phyloP scores from a whole-genome alignment of 2,888 invertebrate species.

The Chloroclysta siterata region DNA sequence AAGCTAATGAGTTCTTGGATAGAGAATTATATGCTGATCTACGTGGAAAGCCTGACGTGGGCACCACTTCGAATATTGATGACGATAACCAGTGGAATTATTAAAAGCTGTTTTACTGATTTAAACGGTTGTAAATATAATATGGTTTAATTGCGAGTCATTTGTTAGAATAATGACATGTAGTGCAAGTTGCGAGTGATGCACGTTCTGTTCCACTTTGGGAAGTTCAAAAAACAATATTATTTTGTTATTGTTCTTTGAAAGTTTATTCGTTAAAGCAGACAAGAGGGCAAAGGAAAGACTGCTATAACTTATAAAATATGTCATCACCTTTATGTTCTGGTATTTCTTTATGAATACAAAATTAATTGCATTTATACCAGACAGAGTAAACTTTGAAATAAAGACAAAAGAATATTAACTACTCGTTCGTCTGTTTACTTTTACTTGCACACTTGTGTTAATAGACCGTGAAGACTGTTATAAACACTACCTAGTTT shows the following conservation, averaged over 20 bases:
- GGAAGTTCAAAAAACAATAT: no score
- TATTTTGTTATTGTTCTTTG: no score
- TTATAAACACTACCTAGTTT: not conserved
- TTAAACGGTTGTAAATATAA: not conserved
- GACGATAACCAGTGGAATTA: not conserved
- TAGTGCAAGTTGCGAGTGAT: no score
- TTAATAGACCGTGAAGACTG: constrained; percentile 20
- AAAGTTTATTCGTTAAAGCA: no score
- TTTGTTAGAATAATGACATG: not conserved
- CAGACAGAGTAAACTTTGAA: constrained; percentile 29
- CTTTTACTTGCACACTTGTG: constrained; percentile 25
- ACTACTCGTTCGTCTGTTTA: constrained; percentile 27
- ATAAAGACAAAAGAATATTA: constrained; percentile 21
- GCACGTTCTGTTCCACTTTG: no score
- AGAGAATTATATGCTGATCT: not conserved
- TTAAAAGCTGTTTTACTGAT: not conserved
- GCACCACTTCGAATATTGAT: not conserved
- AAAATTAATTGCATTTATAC: constrained; percentile 31
- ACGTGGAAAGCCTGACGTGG: not conserved
- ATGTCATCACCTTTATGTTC: not conserved
- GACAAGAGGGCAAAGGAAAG: not conserved
- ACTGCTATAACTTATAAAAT: not conserved
- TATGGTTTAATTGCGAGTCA: not conserved
- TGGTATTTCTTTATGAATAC: constrained; percentile 20
- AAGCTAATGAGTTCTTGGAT: constrained; percentile 10